Evolutionary conservation across 2,797 vertebrate genomes (phyloP), one percentile per base, ranked within the genome.

Genomic region (Sorex maritimensis): DNA sequence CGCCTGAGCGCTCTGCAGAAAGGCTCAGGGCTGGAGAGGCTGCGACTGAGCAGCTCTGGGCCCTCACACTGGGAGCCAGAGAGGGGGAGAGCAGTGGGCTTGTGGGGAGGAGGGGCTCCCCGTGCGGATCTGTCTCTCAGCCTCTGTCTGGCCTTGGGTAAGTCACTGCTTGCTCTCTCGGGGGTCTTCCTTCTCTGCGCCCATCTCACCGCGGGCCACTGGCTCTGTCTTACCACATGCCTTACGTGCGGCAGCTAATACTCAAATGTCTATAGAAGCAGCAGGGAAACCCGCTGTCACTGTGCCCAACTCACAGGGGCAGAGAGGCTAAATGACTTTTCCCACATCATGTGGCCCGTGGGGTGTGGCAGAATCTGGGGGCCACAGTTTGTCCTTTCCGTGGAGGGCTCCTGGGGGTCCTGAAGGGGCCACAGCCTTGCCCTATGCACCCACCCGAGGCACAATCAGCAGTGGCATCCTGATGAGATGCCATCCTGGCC

Each of bases 21-120:
- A 19, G 4, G 61, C 10, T 11, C 72, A 9, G 15, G 9, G 52
- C 41, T 6, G 1, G 69, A 28, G 21, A 55, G 3, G 19, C 46
- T 2, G 0, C 11, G 17, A 26, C 21, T 13, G 6, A 11, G n/a
- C 34, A 3, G 23, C 6, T 28, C 74, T 0, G 1, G n/a, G 38
- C 0, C 49, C 30, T 78, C n/a, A 3, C 34, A 6, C 24, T 0
- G 3, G 0, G 58, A 23, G 46, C 30, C n/a, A 5, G 2, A 0
- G 3, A 58, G 41, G 58, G 63, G 15, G 19, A 68, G 21, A 83
- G 21, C 11, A 28, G 28, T 1, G 41, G 34, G 28, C 7, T 0
- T 41, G 15, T n/a, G 5, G 55, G 38, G 41, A 7, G 41, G 41
- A 6, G 41, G 41, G 41, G 41, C 41, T 46, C 49, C 55, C 2